Conservation (phyloP, 2,797 vertebrate genomes). For the Sebastes minor region DNA sequence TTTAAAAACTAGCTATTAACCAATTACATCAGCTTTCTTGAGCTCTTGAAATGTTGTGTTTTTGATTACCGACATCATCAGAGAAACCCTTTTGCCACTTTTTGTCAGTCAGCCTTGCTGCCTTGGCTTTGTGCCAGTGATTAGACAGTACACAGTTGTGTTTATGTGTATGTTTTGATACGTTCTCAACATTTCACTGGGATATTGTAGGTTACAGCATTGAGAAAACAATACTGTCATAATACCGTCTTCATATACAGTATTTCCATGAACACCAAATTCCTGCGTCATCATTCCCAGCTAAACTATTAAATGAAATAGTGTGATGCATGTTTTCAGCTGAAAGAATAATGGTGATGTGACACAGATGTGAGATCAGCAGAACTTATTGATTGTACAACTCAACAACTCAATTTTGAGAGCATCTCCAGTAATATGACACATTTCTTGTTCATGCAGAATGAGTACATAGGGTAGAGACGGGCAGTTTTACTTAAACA, state of each 20-base stretch:
- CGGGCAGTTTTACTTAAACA: background rate
- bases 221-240: background rate
- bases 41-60: background rate
- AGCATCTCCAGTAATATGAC: constrained; percentile 11
- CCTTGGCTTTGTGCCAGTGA: background rate
- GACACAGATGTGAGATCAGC: constrained; percentile 16
- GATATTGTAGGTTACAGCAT: background rate
- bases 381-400: background rate
- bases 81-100: background rate
- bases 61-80: background rate
- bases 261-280: constrained; percentile 2
- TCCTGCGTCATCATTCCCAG: constrained; percentile 4
- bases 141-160: background rate
- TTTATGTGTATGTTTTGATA: background rate
- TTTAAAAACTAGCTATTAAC: constrained; percentile 23
- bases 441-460: constrained; percentile 8
- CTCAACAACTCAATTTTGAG: background rate
- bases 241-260: background rate
- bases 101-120: background rate
- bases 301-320: background rate
- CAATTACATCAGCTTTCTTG: background rate
- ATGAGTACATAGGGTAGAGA: background rate
- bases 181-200: background rate
- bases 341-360: background rate
- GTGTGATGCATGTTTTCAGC: background rate